phyloP scores from a whole-genome alignment of 2,113 vertebrate species.

The cat (Felis catus) region DNA sequence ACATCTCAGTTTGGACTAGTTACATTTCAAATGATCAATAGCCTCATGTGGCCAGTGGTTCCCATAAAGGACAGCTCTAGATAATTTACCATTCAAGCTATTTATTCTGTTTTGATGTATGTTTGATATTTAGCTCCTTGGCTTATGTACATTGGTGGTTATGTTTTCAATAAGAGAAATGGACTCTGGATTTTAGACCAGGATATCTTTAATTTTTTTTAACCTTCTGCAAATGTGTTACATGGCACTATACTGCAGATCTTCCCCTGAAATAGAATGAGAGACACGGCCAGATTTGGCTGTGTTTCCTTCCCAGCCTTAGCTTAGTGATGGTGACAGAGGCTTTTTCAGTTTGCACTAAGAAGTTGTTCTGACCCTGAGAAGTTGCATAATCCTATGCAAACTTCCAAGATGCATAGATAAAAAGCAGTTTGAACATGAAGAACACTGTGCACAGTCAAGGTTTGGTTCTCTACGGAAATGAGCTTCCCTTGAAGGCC shows the following conservation, averaged over 20 bases:
- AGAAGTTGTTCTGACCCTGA: neutral
- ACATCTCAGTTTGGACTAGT: neutral
- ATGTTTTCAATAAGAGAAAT: neutral
- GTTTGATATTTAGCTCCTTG: neutral
- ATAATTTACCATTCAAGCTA: neutral
- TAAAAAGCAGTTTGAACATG: neutral
- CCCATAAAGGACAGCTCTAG: neutral
- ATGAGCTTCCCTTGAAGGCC: neutral
- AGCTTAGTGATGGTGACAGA: neutral
- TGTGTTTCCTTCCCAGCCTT: neutral
- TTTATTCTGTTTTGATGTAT: neutral
- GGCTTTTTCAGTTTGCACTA: neutral
- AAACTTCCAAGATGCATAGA: neutral
- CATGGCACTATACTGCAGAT: neutral
- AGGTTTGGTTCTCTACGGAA: neutral
- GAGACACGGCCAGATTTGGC: neutral
- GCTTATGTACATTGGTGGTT: neutral
- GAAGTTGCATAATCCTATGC: neutral
- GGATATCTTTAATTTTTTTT: neutral
- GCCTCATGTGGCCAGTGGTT: neutral
- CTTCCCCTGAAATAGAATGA: neutral
- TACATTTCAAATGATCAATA: neutral
- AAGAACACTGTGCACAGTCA: neutral
- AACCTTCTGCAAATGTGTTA: neutral
- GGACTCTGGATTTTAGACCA: neutral